Base-by-base conservation (phyloP, 2,113 vertebrate genomes). In the Onychostoma macrolepis region DNA sequence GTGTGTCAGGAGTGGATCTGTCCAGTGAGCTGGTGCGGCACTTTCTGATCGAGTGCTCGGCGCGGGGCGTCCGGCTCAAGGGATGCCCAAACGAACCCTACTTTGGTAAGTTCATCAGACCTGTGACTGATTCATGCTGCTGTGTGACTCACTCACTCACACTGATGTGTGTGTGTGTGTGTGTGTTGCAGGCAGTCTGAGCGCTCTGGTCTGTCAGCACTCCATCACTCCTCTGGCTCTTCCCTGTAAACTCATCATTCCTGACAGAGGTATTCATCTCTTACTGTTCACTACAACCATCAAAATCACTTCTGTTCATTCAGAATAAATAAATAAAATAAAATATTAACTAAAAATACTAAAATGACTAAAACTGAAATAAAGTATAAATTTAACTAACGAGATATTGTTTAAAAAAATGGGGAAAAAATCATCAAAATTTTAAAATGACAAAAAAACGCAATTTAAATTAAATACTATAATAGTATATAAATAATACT, bases 241-340 rank as follows among this genome's bases (percentile, higher is more conserved):
- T 89, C 96, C 96, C 10, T 97, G 96, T 92, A 96, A 96, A 83
- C 92, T 97, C 9, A 94, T 97, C 87, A 97, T 97, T 80, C 96
- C 88, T 72, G 81, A 84, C 81, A 80, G 81, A 84, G 88, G 88
- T 88, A 45, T 21, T 61, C 6, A 33, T 19, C 28, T 48, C 33
- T 33, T n/a, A 61, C 21, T n/a, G 56, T 61, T 58, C 21, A 61
- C 21, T 10, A 10, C 21, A 61, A 10, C 24, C 24, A 24, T 33
- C 12, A 61, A 61, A 61, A 61, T 65, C 12, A 26, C 3, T n/a
- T 26, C 15, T 26, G 58, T 61, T 65, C 0, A 65, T 0, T 15
- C 1, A 65, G 6, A 65, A 65, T 65, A 6, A 28, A 63, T 61
- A 11, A 61, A 26, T 61, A 61, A n/a, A 56, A 61, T 61, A 1